Conservation (phyloP, 2,888 invertebrate species). For the Elmis aenea region DNA sequence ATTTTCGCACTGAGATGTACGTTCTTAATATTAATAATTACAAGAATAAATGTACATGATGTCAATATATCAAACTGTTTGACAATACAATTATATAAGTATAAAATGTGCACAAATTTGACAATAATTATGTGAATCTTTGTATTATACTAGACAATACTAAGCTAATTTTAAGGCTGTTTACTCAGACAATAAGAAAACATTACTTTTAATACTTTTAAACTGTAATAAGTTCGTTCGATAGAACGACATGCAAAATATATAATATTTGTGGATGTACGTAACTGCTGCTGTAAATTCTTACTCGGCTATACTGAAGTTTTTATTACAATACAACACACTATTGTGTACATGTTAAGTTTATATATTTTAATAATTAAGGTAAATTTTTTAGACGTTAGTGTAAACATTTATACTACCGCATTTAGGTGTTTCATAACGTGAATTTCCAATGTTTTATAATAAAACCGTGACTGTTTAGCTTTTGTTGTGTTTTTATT, state of each 20-base stretch:
- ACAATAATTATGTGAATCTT: conserved; percentile 26
- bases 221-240: too few species aligned
- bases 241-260: too few species aligned
- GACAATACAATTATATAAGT: background rate
- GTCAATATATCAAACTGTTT: background rate
- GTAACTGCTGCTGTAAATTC: too few species aligned
- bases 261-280: too few species aligned
- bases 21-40: background rate
- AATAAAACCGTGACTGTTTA: conserved; percentile 9
- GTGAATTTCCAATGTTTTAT: conserved; percentile 16
- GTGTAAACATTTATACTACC: conserved; percentile 14
- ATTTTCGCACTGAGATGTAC: too few species aligned
- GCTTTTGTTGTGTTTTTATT: conserved; percentile 16
- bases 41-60: background rate
- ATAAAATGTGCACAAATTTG: conserved; percentile 26
- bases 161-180: conserved; percentile 29
- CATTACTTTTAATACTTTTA: conserved; percentile 16
- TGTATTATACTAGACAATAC: conserved; percentile 22
- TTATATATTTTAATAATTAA: conserved; percentile 22
- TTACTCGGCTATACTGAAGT: too few species aligned
- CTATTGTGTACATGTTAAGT: conserved; percentile 17
- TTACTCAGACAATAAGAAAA: conserved; percentile 28
- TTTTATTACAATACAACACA: conserved; percentile 4
- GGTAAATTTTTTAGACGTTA: conserved; percentile 7
- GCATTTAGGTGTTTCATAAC: conserved; percentile 19